phyloP scores from a whole-genome alignment of 1,140 invertebrate species.

The Philaenus spumarius region DNA sequence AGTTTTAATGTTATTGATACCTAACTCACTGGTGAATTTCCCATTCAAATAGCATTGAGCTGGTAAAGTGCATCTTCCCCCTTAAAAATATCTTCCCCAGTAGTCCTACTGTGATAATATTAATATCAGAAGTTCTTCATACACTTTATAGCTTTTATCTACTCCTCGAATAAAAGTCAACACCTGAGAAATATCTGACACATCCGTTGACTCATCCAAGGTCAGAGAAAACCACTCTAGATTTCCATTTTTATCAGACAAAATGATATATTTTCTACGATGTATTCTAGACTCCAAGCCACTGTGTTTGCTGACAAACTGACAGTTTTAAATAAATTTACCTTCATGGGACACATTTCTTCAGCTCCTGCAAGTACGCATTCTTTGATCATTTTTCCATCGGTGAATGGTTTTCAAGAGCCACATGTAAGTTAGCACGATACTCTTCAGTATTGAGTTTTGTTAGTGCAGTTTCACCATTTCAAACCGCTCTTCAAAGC shows the following conservation, averaged over 20 bases:
- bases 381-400: no score
- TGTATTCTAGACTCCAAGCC: not conserved
- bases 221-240: conserved; percentile 27
- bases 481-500: no score
- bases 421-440: no score
- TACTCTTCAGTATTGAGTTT: no score
- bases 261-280: not conserved
- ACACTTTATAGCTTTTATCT: conserved; percentile 28
- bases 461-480: no score
- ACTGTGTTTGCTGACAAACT: not conserved
- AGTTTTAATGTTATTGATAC: no score
- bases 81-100: conserved; percentile 28
- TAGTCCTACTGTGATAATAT: conserved; percentile 27
- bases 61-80: conserved; percentile 14
- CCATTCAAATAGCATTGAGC: not conserved
- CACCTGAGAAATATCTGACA: conserved; percentile 30
- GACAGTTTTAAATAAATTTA: not conserved
- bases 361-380: not conserved
- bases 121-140: conserved; percentile 22
- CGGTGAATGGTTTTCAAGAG: no score
- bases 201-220: conserved; percentile 27
- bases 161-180: conserved; percentile 18
- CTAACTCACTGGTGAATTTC: not conserved
- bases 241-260: conserved; percentile 25
- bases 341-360: not conserved